Evolutionary conservation across 2,888 invertebrate species (phyloP).

Genomic region (Caenorhabditis sp.): DNA sequence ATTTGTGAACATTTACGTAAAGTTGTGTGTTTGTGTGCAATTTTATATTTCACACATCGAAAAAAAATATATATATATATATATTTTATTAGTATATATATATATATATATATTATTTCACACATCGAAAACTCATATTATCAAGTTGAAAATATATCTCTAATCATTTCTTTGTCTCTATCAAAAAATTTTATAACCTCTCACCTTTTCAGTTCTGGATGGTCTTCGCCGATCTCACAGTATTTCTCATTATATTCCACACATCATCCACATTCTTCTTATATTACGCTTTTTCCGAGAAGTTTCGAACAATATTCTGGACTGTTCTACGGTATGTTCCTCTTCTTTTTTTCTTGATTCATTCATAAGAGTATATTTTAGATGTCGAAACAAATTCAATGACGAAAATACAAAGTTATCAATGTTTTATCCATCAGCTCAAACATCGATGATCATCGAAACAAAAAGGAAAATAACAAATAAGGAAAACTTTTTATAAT

Average conservation of each 20-base stretch:
- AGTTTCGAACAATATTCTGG: slow-evolving; percentile 22
- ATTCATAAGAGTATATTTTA: background rate
- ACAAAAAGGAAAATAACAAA: background rate
- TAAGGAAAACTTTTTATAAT: background rate
- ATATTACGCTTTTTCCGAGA: slow-evolving; percentile 40
- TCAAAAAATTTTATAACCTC: too few relatives aligned
- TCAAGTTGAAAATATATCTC: too few relatives aligned
- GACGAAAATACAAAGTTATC: background rate
- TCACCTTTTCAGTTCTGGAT: slow-evolving; percentile 16
- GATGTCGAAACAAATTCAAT: background rate
- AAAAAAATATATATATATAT: too few relatives aligned
- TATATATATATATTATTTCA: too few relatives aligned
- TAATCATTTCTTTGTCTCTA: too few relatives aligned
- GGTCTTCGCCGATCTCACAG: slow-evolving; percentile 35
- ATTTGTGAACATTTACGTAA: too few relatives aligned
- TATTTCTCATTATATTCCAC: slow-evolving; percentile 39
- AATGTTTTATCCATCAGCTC: background rate
- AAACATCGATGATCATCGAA: background rate
- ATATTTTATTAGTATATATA: too few relatives aligned
- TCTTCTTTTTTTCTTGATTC: too few relatives aligned
- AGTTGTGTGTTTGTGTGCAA: too few relatives aligned
- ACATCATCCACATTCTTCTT: slow-evolving; percentile 40
- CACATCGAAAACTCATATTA: too few relatives aligned
- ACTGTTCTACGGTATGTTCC: background rate
- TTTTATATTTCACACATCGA: too few relatives aligned